Evolutionary conservation across 2,113 vertebrate species (phyloP).

Genomic region (Laterallus jamaicensis): DNA sequence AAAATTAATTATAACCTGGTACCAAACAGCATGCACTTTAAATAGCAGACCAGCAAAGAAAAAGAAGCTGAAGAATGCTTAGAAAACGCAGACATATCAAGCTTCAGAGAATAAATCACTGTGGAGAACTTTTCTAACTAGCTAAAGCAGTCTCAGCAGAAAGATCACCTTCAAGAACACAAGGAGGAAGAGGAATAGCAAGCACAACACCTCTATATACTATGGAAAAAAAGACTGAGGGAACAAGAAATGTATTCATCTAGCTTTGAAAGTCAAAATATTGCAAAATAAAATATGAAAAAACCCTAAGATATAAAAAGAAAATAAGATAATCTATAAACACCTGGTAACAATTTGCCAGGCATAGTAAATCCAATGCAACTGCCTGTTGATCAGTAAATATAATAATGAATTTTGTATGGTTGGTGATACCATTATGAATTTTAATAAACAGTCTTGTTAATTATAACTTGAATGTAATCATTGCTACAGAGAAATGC

Average conservation of each 20-base stretch:
- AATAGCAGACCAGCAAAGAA: neutral
- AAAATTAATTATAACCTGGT: neutral
- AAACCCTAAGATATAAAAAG: neutral
- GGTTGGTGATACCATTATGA: neutral
- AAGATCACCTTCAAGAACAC: neutral
- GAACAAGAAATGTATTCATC: neutral
- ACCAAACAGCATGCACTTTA: neutral
- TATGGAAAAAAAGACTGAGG: neutral
- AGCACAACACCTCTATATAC: neutral
- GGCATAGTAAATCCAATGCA: neutral
- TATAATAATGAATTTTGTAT: neutral
- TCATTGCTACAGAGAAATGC: neutral
- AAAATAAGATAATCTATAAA: neutral
- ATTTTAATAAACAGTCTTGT: neutral
- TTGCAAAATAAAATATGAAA: neutral
- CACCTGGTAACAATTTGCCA: neutral
- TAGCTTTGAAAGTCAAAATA: neutral
- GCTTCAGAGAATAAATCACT: neutral
- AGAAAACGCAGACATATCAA: neutral
- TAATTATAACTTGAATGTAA: neutral
- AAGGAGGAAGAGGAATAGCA: neutral
- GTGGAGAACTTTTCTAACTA: neutral
- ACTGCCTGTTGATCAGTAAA: neutral
- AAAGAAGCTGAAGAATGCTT: neutral
- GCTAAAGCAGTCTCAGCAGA: neutral